Base-by-base conservation (phyloP, 2,888 invertebrate genomes). In the Pseudanteris insignis region DNA sequence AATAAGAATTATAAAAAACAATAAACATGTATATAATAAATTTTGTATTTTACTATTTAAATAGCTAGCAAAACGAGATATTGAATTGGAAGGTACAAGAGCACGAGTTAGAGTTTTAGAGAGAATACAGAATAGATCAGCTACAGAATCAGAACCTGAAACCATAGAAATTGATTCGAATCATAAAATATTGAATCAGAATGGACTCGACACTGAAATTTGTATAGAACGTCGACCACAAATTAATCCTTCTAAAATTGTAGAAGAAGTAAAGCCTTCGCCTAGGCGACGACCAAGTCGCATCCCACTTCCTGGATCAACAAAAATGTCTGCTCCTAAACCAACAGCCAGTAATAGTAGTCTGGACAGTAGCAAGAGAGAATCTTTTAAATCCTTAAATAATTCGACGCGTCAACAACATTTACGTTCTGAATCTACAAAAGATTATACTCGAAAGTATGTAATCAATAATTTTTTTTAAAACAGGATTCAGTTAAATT, bases 21-120 rank as follows among this genome's bases (percentile, higher is more conserved):
- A n/a, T n/a, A n/a, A n/a, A n/a, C n/a, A n/a, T n/a, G n/a, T n/a
- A n/a, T n/a, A n/a, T n/a, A n/a, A n/a, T n/a, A n/a, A n/a, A n/a
- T n/a, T n/a, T n/a, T n/a, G n/a, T n/a, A n/a, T n/a, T n/a, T n/a
- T n/a, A n/a, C n/a, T n/a, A n/a, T n/a, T n/a, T n/a, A n/a, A n/a
- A n/a, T 83, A 92, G 91, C 81, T 92, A 70, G 91, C 91, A 79
- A 91, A 92, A 79, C 88, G 89, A 76, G 89, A 87, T 72, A 91
- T 92, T 70, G 91, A 92, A 77, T 73, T 92, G 70, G 92, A 92
- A 79, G 91, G 91, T n/a, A 90, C 91, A 9, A 84, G 86, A 63
- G 91, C 91, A 1, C 86, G 88, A 53, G 84, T 91, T 51, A 85
- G 91, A n/a, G 85, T 90, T 64, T 81, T 91, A 63, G 91, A 91